Conservation (phyloP, 1,140 invertebrate genomes). For the Nylanderia fulva region DNA sequence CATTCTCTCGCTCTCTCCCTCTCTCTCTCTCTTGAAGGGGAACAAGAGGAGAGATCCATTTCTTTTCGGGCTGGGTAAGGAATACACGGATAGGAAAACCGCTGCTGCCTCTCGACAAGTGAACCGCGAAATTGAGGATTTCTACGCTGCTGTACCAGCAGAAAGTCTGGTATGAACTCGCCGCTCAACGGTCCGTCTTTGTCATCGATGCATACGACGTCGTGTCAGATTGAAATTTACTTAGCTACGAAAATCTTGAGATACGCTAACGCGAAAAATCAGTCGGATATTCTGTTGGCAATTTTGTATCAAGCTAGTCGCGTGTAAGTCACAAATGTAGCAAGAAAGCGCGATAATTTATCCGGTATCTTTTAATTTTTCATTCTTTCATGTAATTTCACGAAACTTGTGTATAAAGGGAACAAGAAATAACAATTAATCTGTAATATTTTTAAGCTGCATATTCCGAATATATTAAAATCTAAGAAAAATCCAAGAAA, state of each 20-base stretch:
- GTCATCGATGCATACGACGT: constrained; percentile 41
- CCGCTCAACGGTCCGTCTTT: constrained; percentile 49
- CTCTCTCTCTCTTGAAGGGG: background rate
- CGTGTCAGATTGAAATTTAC: background rate
- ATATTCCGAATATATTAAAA: background rate
- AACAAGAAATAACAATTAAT: constrained; percentile 9
- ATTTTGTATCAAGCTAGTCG: background rate
- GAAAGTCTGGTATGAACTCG: constrained; percentile 40
- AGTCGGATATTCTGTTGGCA: background rate
- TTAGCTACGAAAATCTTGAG: constrained; percentile 15
- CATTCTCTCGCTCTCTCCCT: no score
- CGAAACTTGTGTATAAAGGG: background rate
- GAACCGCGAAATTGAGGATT: constrained; percentile 71
- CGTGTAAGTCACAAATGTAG: background rate
- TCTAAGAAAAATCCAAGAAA: background rate
- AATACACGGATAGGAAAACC: constrained; percentile 60
- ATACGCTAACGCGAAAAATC: constrained; percentile 18
- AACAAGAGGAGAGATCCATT: background rate
- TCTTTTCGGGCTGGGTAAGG: constrained; percentile 32
- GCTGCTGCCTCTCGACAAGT: constrained; percentile 37
- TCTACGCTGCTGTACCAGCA: constrained; percentile 67
- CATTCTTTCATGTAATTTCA: background rate
- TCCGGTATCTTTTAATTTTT: background rate
- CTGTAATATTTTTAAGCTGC: background rate
- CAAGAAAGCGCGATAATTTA: background rate